phyloP scores from a whole-genome alignment of 2,113 vertebrate genomes.

The Lagopus muta region DNA sequence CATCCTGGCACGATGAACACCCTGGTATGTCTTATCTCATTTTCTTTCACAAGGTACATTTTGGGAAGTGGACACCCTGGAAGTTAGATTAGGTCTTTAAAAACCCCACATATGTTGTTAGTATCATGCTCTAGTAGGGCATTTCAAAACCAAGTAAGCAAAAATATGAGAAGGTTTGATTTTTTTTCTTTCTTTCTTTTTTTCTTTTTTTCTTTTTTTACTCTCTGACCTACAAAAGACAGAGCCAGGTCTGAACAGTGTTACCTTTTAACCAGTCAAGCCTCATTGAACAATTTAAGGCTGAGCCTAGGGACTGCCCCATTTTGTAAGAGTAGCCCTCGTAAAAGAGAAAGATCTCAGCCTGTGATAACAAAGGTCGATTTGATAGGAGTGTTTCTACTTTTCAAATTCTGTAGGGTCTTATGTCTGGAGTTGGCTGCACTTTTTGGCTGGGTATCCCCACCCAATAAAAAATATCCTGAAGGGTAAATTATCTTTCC shows the following conservation, averaged over 20 bases:
- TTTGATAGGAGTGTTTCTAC: background rate
- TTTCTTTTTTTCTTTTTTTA: background rate
- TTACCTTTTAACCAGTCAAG: background rate
- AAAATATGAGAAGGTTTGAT: background rate
- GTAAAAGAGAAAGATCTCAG: background rate
- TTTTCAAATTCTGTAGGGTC: background rate
- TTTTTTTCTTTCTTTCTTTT: no score
- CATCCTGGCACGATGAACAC: background rate
- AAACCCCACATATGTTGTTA: background rate
- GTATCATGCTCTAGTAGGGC: background rate
- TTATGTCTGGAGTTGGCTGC: background rate
- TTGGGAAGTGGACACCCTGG: background rate
- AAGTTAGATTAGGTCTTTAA: background rate
- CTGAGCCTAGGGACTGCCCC: background rate
- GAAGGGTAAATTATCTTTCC: slow-evolving; percentile 9
- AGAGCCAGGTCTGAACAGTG: background rate
- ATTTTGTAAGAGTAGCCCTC: background rate
- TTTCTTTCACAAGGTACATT: background rate
- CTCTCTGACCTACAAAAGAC: background rate
- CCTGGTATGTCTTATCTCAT: background rate
- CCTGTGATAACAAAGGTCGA: background rate
- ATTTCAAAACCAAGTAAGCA: background rate
- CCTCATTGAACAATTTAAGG: background rate
- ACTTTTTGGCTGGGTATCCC: background rate
- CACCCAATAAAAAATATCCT: background rate